phyloP scores from a whole-genome alignment of 2,113 vertebrate genomes.

The zebrafish (Danio rerio) region GRCz12tu NC_133190.1:47541001-47541500 shows the following conservation, averaged over 20 bases:
- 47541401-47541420: not conserved
- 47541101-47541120: not conserved
- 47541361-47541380: not conserved
- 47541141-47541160: not conserved
- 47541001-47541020: too few species aligned
- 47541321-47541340: not conserved
- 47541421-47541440: not conserved
- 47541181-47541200: too few species aligned
- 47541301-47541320: not conserved
- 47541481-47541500: not conserved
- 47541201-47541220: not conserved
- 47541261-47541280: not conserved
- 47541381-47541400: not conserved
- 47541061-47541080: too few species aligned
- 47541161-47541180: not conserved
- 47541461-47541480: not conserved
- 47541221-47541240: not conserved
- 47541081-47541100: too few species aligned
- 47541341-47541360: not conserved
- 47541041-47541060: too few species aligned
- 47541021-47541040: too few species aligned
- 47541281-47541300: not conserved
- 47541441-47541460: not conserved
- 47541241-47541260: constrained; percentile 4
- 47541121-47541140: not conserved